Percentiles rank a stretch among this genome's conserved stretches.
Evolutionary conservation across 2,888 invertebrate genomes (phyloP).

Genomic region (Sinopyrophorus schimmeli): DNA sequence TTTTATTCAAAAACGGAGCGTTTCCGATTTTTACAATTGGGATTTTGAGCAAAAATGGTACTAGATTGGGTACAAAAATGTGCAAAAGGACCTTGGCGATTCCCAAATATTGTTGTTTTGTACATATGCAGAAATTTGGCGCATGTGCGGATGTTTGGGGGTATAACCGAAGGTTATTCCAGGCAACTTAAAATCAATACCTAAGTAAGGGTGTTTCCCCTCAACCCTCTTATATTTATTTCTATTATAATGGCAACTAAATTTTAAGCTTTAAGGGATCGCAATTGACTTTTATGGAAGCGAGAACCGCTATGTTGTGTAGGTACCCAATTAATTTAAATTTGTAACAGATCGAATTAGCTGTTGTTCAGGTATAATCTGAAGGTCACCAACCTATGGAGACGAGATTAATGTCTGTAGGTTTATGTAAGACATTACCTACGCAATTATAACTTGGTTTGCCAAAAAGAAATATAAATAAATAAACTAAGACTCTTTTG

Average conservation of each 20-base stretch:
- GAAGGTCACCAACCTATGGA: conserved; percentile 3
- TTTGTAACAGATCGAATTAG: too few species aligned
- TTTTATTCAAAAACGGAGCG: background rate
- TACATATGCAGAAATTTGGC: conserved; percentile 15
- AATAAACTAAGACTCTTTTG: background rate
- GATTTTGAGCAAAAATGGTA: background rate
- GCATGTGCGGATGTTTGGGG: conserved; percentile 22
- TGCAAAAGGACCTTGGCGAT: too few species aligned
- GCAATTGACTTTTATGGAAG: too few species aligned
- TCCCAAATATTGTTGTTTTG: background rate
- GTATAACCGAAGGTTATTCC: conserved; percentile 15
- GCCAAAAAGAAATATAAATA: background rate
- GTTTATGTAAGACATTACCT: too few species aligned
- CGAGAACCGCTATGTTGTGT: too few species aligned
- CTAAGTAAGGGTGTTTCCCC: conserved; percentile 29
- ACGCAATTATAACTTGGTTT: conserved; percentile 4
- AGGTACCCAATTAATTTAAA: too few species aligned
- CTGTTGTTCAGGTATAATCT: background rate
- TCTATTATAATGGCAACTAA: too few species aligned
- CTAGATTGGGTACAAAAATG: background rate
- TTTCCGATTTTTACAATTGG: background rate
- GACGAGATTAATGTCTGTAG: too few species aligned
- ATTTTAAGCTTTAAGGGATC: too few species aligned
- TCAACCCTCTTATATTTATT: conserved; percentile 22
- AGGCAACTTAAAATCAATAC: conserved; percentile 29